phyloP scores from a whole-genome alignment of 1,140 invertebrate species.

The Microvelia longipes region DNA sequence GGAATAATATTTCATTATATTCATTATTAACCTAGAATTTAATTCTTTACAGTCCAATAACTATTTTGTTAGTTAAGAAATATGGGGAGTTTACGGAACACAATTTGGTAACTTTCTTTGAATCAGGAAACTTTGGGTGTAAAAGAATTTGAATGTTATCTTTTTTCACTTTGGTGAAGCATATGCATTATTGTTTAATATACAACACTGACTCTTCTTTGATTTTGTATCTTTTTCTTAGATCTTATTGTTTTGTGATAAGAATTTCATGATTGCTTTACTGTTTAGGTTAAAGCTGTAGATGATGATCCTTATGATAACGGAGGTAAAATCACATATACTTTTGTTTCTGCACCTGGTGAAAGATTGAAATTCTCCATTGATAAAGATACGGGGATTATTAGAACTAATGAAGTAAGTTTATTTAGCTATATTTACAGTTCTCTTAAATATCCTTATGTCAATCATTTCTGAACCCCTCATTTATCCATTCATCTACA shows the following conservation, averaged over 20 bases:
- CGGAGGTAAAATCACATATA: constrained; percentile 60
- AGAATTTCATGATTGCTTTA: constrained; percentile 15
- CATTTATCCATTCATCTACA: too few species aligned
- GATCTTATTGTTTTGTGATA: neutral
- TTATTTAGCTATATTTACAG: too few species aligned
- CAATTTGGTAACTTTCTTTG: too few species aligned
- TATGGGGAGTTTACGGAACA: too few species aligned
- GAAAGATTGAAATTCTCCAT: constrained; percentile 63
- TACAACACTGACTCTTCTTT: neutral
- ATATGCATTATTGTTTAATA: too few species aligned
- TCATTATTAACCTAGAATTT: too few species aligned
- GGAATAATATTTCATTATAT: too few species aligned
- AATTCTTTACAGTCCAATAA: too few species aligned
- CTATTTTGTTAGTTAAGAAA: too few species aligned
- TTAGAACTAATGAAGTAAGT: constrained; percentile 50
- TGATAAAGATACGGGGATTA: constrained; percentile 51
- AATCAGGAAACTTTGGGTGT: neutral
- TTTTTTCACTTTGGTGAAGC: neutral
- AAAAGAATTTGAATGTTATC: neutral
- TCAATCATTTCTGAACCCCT: too few species aligned
- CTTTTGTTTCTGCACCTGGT: constrained; percentile 54
- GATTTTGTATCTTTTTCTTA: neutral
- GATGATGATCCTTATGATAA: constrained; percentile 50
- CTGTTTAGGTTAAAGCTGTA: constrained; percentile 35
- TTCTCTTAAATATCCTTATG: too few species aligned